phyloP scores from a whole-genome alignment of 1,140 invertebrate genomes.

The Drosophila arawakana region DNA sequence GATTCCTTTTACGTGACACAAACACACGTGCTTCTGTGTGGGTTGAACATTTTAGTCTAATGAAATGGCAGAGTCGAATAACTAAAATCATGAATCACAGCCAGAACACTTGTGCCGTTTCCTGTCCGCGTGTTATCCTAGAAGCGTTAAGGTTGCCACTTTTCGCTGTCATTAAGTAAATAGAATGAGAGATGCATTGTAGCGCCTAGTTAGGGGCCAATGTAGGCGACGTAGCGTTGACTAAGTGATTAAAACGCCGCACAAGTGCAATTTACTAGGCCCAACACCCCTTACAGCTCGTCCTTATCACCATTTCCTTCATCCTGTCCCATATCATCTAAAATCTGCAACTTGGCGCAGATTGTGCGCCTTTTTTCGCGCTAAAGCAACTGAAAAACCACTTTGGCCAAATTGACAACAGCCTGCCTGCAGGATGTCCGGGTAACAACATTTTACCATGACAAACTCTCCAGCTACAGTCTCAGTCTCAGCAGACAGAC shows the following conservation, averaged over 20 bases:
- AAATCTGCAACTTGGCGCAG: conserved; percentile 10
- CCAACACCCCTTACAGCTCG: background rate
- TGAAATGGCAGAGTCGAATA: conserved; percentile 50
- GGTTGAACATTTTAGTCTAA: conserved; percentile 72
- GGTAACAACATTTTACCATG: conserved; percentile 69
- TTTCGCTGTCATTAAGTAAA: conserved; percentile 84
- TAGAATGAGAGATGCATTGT: conserved; percentile 58
- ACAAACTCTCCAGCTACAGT: conserved; percentile 20
- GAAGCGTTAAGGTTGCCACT: conserved; percentile 69
- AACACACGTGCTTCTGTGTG: conserved; percentile 32
- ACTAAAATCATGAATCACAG: conserved; percentile 15
- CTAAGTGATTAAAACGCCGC: conserved; percentile 84
- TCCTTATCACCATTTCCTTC: too few species aligned
- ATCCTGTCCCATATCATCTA: background rate
- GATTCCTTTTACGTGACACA: conserved; percentile 13
- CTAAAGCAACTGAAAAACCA: conserved; percentile 84
- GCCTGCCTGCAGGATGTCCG: conserved; percentile 59
- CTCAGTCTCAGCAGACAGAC: conserved; percentile 5
- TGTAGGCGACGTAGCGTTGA: conserved; percentile 66
- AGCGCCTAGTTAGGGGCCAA: conserved; percentile 74
- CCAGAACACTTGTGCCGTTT: conserved; percentile 52
- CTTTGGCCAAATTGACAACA: conserved; percentile 84
- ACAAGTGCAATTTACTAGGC: conserved; percentile 71
- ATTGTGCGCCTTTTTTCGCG: conserved; percentile 79
- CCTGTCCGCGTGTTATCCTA: conserved; percentile 15